These are phyloP conservation scores for Spinus pinus DNA, from an alignment of 2,797 vertebrate genomes.

Conservation along the genomic window DNA sequence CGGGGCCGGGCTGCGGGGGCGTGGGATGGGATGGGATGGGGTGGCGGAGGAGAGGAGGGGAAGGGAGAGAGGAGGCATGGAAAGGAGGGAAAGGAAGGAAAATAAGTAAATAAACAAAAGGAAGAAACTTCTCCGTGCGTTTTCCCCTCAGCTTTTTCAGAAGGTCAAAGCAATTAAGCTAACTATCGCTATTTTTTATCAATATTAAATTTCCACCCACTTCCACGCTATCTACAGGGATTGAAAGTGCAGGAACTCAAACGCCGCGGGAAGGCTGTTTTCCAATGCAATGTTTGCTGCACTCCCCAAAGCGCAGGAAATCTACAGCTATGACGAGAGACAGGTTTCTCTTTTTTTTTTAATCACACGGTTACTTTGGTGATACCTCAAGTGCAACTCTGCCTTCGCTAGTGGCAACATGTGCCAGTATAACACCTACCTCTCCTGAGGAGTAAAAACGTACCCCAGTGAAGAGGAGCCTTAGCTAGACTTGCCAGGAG, in stretches of 20 bases:
- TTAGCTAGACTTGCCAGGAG: neutral
- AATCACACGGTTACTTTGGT: neutral
- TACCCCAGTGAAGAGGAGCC: accelerated
- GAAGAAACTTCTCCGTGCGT: neutral
- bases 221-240: neutral
- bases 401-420: neutral
- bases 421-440: neutral
- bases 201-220: neutral
- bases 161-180: neutral
- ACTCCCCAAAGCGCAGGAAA: neutral
- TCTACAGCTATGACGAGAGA: neutral
- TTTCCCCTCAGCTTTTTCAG: neutral
- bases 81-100: neutral
- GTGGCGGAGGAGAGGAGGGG: too few relatives aligned
- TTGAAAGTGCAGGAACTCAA: neutral
- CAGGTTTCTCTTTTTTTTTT: neutral
- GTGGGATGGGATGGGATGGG: neutral
- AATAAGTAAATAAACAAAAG: neutral
- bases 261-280: neutral
- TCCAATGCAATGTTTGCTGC: neutral
- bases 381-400: neutral
- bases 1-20: neutral
- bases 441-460: neutral
- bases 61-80: too few relatives aligned
- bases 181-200: neutral